phyloP scores from a whole-genome alignment of 1,140 invertebrate genomes.

The Macrobrachium nipponense region DNA sequence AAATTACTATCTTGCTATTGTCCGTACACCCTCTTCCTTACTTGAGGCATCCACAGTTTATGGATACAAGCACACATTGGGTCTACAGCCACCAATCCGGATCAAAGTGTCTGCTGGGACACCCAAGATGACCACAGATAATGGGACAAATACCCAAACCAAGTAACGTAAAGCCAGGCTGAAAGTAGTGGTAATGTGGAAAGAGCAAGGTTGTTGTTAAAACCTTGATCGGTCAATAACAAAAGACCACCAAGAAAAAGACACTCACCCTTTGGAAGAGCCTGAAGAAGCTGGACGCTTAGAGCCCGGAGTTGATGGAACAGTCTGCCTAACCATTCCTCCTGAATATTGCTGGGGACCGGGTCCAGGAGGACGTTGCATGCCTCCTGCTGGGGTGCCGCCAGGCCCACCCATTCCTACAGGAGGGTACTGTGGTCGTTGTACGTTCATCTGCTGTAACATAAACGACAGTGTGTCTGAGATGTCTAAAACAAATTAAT shows the following conservation, averaged over 20 bases:
- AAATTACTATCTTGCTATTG: too few species aligned
- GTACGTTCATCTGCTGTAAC: slow-evolving; percentile 42
- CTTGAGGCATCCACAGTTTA: too few species aligned
- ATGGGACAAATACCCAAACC: too few species aligned
- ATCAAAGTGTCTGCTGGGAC: too few species aligned
- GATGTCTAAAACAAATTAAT: too few species aligned
- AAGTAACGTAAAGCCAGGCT: too few species aligned
- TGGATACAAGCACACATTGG: too few species aligned
- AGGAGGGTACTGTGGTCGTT: slow-evolving; percentile 36
- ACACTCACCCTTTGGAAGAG: slow-evolving; percentile 40
- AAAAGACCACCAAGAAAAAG: background rate
- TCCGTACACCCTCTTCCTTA: too few species aligned
- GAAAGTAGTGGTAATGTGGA: too few species aligned
- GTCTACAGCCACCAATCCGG: too few species aligned
- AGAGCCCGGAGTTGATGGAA: slow-evolving; percentile 34
- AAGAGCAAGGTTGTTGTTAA: too few species aligned
- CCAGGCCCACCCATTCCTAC: slow-evolving; percentile 44
- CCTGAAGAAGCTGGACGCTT: slow-evolving; percentile 47
- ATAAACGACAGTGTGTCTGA: background rate
- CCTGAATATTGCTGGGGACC: slow-evolving; percentile 38
- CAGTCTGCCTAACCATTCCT: slow-evolving; percentile 40
- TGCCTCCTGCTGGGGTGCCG: slow-evolving; percentile 22
- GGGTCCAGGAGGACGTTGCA: slow-evolving; percentile 48
- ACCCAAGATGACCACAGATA: too few species aligned
- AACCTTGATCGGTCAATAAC: background rate